Percentiles rank a stretch among this genome's conserved stretches.
Conservation (phyloP, 2,888 invertebrate genomes). For the Drosophila rellima region DNA sequence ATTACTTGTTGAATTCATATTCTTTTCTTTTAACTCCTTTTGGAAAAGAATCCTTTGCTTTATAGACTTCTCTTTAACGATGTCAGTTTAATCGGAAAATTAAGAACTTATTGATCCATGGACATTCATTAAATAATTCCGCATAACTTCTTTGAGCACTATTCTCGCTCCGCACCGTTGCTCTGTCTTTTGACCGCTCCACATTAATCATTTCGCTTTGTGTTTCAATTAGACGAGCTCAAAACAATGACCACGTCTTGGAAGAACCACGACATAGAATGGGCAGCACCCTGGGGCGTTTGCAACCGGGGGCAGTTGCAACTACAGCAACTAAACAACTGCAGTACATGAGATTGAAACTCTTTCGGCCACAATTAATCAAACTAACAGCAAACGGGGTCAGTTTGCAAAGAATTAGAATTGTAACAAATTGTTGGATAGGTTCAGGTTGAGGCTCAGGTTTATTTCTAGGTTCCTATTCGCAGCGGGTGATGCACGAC, state of each 20-base stretch:
- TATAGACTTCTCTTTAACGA: background rate
- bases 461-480: conserved; percentile 14
- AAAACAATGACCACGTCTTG: conserved; percentile 43
- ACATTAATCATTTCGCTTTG: conserved; percentile 64
- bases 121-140: conserved; percentile 33
- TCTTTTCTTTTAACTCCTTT: background rate
- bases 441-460: conserved; percentile 14
- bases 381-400: conserved; percentile 51
- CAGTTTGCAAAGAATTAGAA: conserved; percentile 59
- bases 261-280: conserved; percentile 33
- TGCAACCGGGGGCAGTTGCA: conserved; percentile 31
- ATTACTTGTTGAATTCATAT: background rate
- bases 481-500: conserved; percentile 62
- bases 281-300: conserved; percentile 41
- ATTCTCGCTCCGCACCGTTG: conserved; percentile 9
- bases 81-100: background rate
- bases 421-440: conserved; percentile 55
- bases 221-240: conserved; percentile 63
- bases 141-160: conserved; percentile 36
- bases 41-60: background rate
- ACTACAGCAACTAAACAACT: conserved; percentile 25
- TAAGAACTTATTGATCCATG: conserved; percentile 3
- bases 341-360: conserved; percentile 41
- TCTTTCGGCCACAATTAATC: conserved; percentile 71
- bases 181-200: conserved; percentile 12